phyloP scores from a whole-genome alignment of 2,113 vertebrate species.

The Beaufortia kweichowensis region DNA sequence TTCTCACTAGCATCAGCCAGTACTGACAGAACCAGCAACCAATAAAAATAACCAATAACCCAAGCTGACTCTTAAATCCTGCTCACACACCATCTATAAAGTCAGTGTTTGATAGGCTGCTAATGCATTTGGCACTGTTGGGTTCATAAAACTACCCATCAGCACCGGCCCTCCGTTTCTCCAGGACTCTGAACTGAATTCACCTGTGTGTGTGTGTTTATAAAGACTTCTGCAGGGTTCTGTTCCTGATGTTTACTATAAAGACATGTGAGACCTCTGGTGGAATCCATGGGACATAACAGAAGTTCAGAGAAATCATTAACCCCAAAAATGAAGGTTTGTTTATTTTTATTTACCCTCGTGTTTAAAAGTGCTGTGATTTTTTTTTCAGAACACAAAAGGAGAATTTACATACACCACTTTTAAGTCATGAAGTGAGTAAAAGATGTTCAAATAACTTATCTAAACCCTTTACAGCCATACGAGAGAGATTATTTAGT shows the following conservation, averaged over 20 bases:
- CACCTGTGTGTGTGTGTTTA: not conserved
- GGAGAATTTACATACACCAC: too few species aligned
- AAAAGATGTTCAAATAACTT: too few species aligned
- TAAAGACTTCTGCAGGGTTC: not conserved
- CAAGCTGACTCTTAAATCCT: not conserved
- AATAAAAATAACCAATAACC: slow-evolving; percentile 31
- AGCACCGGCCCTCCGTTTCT: not conserved
- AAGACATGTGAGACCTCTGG: not conserved
- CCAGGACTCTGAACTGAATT: not conserved
- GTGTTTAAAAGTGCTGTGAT: too few species aligned
- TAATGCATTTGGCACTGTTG: slow-evolving; percentile 7
- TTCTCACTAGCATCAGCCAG: not conserved
- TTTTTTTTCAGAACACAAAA: too few species aligned
- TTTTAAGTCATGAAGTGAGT: too few species aligned
- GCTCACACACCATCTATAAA: not conserved
- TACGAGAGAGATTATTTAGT: too few species aligned
- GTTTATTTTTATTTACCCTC: too few species aligned
- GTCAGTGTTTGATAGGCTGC: not conserved
- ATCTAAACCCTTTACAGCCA: too few species aligned
- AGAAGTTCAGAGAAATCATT: not conserved
- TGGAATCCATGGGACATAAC: not conserved
- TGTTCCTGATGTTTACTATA: not conserved
- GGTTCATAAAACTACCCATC: slow-evolving; percentile 11
- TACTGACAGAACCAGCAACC: not conserved
- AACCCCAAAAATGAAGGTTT: too few species aligned